Base-by-base conservation (phyloP, 2,888 invertebrate genomes). In the Melinaea menophilus region DNA sequence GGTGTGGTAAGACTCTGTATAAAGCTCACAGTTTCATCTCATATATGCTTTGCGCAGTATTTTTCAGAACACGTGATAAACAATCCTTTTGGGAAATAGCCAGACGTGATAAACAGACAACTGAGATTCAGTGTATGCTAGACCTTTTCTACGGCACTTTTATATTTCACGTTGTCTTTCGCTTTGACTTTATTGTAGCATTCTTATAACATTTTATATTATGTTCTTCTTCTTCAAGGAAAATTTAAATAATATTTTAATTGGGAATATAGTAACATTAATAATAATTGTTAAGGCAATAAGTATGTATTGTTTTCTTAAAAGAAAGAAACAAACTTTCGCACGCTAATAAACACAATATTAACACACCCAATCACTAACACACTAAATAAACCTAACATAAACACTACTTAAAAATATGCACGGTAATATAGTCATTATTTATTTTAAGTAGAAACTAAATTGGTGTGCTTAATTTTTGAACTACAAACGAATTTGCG, bases 81-180 rank as follows among this genome's bases (percentile, higher is more conserved):
- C 58, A 64, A 61, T 64, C 56, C 59, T 62, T 65, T 65, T 65
- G 65, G 65, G 65, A 65, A 62, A 62, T 57, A 59, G 65, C 65
- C 65, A 65, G 65, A 57, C 59, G 62, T 45, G 56, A 56, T 56
- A 58, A 64, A 56, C 59, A 62, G 59, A 62, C 51, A 51, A 51
- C 59, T 56, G 64, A 37, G 51, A 61, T 57, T 59, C 55, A 57
- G 55, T 55, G 60, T 60, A 58, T 57, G 60, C 60, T 58, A 58
- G 47, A 61, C 64, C 62, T 62, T 55, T 62, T 58, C 46, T 45
- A 57, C 58, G 46, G 45, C 37, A 34, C 45, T 45, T 57, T 61
- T 58, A 54, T 58, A 34, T 62, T 62, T 58, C 34, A 35, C 57
- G 54, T 54, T 51, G 58, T 57, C 62, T 51, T 9, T 2, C 7